Conservation (phyloP, 2,888 invertebrate species). For the Hecatera dysodea region DNA sequence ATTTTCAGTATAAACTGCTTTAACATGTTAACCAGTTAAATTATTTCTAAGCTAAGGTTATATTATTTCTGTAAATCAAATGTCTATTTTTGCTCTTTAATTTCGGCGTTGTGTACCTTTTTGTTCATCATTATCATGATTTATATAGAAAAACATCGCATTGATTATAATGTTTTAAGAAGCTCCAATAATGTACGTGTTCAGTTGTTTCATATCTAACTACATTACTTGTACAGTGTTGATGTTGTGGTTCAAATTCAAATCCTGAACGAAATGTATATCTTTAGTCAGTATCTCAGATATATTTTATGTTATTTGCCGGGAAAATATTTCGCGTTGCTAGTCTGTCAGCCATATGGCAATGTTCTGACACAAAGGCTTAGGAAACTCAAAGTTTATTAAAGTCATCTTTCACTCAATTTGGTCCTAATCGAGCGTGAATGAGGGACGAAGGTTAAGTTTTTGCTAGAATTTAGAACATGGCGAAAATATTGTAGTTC, state of each 20-base stretch:
- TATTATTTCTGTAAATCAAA: not conserved
- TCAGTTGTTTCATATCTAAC: too few species aligned
- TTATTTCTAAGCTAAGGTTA: constrained; percentile 5
- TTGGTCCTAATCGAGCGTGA: constrained; percentile 78
- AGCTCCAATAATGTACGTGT: not conserved
- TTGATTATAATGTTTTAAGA: not conserved
- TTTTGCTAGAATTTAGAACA: constrained; percentile 47
- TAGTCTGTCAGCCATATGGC: constrained; percentile 45
- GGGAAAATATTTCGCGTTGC: constrained; percentile 24
- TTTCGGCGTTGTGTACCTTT: not conserved
- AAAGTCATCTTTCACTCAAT: constrained; percentile 76
- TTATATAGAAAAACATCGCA: not conserved
- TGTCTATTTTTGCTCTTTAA: not conserved
- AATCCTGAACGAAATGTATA: not conserved
- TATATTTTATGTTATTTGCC: not conserved
- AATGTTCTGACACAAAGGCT: constrained; percentile 54
- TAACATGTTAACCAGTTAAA: too few species aligned
- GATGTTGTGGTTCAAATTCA: not conserved
- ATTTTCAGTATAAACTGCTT: constrained; percentile 4
- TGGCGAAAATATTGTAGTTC: constrained; percentile 11
- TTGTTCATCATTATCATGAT: not conserved
- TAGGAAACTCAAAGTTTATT: constrained; percentile 60
- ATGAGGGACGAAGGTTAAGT: constrained; percentile 67
- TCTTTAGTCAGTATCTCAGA: not conserved
- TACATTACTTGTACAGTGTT: not conserved